Conservation (phyloP, 2,888 invertebrate species). For the Notodromas monacha region DNA sequence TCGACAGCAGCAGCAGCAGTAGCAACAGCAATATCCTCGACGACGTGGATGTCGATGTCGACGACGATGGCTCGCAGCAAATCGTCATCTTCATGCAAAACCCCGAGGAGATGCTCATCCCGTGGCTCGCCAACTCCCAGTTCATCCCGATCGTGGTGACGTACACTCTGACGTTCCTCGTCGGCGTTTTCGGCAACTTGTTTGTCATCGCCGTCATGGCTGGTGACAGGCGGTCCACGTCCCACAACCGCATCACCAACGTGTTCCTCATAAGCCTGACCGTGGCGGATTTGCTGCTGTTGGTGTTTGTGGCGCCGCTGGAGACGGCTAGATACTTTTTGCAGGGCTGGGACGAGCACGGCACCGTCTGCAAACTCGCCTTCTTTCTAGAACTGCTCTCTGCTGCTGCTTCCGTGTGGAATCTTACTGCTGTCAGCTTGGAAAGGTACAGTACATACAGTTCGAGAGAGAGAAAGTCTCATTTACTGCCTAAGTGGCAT, state of each 20-base stretch:
- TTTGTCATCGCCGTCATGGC: slow-evolving; percentile 18
- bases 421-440: slow-evolving; percentile 20
- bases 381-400: slow-evolving; percentile 19
- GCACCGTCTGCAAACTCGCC: slow-evolving; percentile 19
- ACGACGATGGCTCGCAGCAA: too few relatives aligned
- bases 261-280: slow-evolving; percentile 13
- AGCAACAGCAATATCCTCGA: too few relatives aligned
- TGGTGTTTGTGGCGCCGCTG: slow-evolving; percentile 19
- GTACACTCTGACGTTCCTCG: slow-evolving; percentile 14
- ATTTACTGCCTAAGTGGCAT: too few relatives aligned
- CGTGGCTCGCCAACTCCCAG: slow-evolving; percentile 12
- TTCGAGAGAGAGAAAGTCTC: too few relatives aligned
- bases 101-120: slow-evolving; percentile 14
- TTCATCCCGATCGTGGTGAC: slow-evolving; percentile 14
- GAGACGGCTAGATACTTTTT: slow-evolving; percentile 17
- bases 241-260: slow-evolving; percentile 13
- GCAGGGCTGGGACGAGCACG: slow-evolving; percentile 16
- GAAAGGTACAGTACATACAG: too few relatives aligned
- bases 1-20: too few relatives aligned
- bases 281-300: slow-evolving; percentile 18
- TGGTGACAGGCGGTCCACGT: slow-evolving; percentile 13
- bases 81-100: too few relatives aligned
- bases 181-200: slow-evolving; percentile 19
- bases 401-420: slow-evolving; percentile 19
- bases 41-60: too few relatives aligned